Evolutionary conservation across 2,797 vertebrate species (phyloP), one percentile per base, ranked within the genome.

Genomic region (Neosilurus mollespiculum): DNA sequence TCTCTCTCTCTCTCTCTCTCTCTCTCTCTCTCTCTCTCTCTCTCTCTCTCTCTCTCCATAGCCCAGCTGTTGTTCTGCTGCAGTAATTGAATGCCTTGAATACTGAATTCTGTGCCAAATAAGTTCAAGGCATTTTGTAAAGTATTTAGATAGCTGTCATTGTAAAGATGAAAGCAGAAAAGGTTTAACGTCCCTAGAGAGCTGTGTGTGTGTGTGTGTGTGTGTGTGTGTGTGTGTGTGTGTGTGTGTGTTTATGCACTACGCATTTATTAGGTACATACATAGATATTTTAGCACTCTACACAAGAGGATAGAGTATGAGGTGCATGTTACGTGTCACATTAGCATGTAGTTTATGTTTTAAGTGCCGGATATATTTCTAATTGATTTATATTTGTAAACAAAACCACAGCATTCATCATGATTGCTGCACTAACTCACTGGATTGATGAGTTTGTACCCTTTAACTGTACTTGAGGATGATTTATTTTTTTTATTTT

Each of bases 401-500:
- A 67, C 85, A 87, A 78, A 87, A 79, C 71, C 72, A 84, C 84
- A 81, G 34, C 81, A 80, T 58, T 81, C 79, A 79, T 78, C 80
- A 85, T 87, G 81, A 83, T 78, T 84, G 81, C 79, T 81, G 61
- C 59, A 83, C 49, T 72, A 54, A 51, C 62, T 83, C 66, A 78
- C 51, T 34, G 84, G 81, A 80, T 66, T 78, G 71, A 84, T 87
- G 76, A 78, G 54, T 64, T 81, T 11, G 20, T 79, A 80, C 78
- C 81, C 80, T 80, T 82, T 81, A 71, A 80, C 72, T 86, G 86
- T 80, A 84, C 85, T 86, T 86, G 78, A 86, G 83, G 66, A n/a
- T 83, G 76, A 80, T 81, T 76, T 43, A 43, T 43, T n/a, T n/a
- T n/a, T n/a, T n/a, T n/a, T n/a, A n/a, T n/a, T n/a, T n/a, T n/a